Percentiles rank a stretch among this genome's conserved stretches.
phyloP scores from a whole-genome alignment of 2,888 invertebrate genomes.

The Harmothoe impar region DNA sequence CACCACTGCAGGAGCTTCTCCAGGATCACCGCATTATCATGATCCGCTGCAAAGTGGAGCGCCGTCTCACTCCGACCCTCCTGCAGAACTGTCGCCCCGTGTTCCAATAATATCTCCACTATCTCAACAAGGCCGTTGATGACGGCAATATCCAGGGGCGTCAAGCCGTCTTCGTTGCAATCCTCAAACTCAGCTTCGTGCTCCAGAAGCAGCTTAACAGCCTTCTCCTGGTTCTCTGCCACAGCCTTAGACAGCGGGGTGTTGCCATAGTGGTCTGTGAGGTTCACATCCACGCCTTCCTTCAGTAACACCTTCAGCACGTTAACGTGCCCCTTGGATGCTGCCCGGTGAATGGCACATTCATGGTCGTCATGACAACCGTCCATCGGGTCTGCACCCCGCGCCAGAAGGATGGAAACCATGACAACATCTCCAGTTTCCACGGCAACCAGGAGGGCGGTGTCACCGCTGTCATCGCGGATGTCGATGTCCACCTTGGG shows the following conservation, averaged over 20 bases:
- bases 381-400: slow-evolving; percentile 34
- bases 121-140: not conserved
- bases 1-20: slow-evolving; percentile 14
- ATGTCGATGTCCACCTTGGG: slow-evolving; percentile 1
- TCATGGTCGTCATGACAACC: slow-evolving; percentile 59
- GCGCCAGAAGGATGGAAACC: not conserved
- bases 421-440: not conserved
- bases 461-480: slow-evolving; percentile 24
- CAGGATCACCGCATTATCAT: not conserved
- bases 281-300: slow-evolving; percentile 1
- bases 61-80: slow-evolving; percentile 33
- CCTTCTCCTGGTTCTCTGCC: not conserved
- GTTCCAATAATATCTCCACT: not conserved
- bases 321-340: not conserved
- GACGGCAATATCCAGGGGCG: slow-evolving; percentile 28
- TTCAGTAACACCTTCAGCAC: not conserved
- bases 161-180: slow-evolving; percentile 34
- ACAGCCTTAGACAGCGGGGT: slow-evolving; percentile 16
- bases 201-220: slow-evolving; percentile 7
- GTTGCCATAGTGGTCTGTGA: slow-evolving; percentile 34
- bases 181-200: slow-evolving; percentile 5
- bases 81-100: not conserved
- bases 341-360: slow-evolving; percentile 39
- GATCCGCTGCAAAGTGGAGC: not conserved
- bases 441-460: slow-evolving; percentile 15